These are phyloP conservation scores for Chelidonichthys spinosus DNA, from an alignment of 2,797 vertebrate species.

Conservation along the genomic window DNA sequence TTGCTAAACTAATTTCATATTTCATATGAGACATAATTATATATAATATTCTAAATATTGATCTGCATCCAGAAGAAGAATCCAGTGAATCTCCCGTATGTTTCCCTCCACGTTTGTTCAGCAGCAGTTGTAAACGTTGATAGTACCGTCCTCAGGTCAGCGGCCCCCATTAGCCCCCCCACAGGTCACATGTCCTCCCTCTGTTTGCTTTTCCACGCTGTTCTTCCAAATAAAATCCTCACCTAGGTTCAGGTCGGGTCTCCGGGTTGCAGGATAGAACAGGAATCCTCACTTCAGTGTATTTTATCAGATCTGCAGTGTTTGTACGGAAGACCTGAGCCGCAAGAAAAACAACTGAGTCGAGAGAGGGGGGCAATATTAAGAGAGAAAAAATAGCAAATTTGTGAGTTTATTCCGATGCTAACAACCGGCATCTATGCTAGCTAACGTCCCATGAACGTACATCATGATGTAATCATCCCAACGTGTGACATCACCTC, in stretches of 20 bases:
- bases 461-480: no score
- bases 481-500: no score
- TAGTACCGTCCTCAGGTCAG: conserved; percentile 43
- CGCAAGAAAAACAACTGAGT: not conserved
- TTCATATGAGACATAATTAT: not conserved
- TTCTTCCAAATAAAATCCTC: conserved; percentile 40
- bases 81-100: no score
- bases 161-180: conserved; percentile 50
- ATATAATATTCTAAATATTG: no score
- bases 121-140: conserved; percentile 56
- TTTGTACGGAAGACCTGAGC: not conserved
- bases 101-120: conserved; percentile 29
- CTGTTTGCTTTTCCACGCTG: conserved; percentile 65
- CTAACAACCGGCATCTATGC: no score
- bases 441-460: no score
- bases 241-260: conserved; percentile 13
- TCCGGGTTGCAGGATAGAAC: not conserved
- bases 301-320: conserved; percentile 1
- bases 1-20: conserved; percentile 24
- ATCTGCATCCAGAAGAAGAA: no score
- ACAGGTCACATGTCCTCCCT: conserved; percentile 41
- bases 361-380: no score
- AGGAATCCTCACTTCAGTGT: not conserved
- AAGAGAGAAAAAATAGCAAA: no score
- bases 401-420: no score